Conservation (phyloP, 2,113 vertebrate genomes). For the Sylvilagus bachmani region DNA sequence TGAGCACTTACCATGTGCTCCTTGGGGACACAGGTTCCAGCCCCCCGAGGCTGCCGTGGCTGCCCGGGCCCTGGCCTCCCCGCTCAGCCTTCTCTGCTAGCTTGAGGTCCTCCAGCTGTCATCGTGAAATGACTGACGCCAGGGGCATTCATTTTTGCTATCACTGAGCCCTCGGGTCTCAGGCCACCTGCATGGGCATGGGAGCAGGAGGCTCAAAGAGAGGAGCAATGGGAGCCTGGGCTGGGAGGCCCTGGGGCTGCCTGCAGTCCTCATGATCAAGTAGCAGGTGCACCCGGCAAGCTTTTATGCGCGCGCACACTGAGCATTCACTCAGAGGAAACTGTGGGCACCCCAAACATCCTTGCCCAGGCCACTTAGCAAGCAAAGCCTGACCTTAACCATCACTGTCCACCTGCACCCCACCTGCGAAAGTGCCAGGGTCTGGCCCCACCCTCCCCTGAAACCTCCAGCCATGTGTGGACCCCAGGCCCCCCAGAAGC, state of each 20-base stretch:
- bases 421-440: not conserved
- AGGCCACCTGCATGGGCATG: not conserved
- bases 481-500: not conserved
- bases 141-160: not conserved
- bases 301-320: not conserved
- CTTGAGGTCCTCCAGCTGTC: not conserved
- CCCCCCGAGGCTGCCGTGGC: too few species aligned
- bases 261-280: not conserved
- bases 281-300: rapidly evolving
- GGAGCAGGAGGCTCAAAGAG: not conserved
- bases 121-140: too few species aligned
- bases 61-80: not conserved
- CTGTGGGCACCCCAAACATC: not conserved
- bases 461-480: not conserved
- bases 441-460: not conserved
- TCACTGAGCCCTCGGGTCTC: not conserved
- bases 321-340: not conserved
- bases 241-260: not conserved
- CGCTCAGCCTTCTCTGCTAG: not conserved
- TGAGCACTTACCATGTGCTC: too few species aligned
- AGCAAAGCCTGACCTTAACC: not conserved
- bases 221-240: too few species aligned
- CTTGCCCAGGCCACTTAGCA: not conserved
- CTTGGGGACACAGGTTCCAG: too few species aligned
- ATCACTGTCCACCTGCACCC: not conserved